A percentile compares a stretch with the other conserved stretches of the same genome.
phyloP scores from a whole-genome alignment of 2,113 vertebrate species.

The Ptilorrhoa leucosticta region DNA sequence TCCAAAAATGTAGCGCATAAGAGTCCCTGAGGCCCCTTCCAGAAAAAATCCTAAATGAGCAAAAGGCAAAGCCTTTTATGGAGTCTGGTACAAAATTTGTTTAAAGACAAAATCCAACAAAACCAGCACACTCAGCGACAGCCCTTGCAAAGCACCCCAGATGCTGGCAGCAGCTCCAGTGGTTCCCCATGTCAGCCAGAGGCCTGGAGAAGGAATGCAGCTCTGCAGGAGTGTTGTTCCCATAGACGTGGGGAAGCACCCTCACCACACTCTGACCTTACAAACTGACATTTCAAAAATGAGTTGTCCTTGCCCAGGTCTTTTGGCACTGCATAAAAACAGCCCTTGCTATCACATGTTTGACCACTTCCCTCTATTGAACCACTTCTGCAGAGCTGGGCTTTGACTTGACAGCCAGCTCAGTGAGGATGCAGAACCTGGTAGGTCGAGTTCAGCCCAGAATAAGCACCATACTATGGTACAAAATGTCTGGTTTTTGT shows the following conservation, averaged over 20 bases:
- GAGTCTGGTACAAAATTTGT: not conserved
- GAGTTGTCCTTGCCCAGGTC: not conserved
- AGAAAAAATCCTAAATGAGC: not conserved
- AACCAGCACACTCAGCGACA: not conserved
- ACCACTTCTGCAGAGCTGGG: not conserved
- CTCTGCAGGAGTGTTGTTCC: not conserved
- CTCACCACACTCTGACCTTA: not conserved
- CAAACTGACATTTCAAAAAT: not conserved
- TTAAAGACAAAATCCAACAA: not conserved
- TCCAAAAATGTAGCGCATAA: not conserved
- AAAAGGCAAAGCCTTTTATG: not conserved
- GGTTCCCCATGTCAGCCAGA: rapidly evolving
- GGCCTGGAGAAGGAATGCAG: not conserved
- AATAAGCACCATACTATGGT: not conserved
- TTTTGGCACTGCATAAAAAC: not conserved
- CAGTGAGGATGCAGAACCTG: not conserved
- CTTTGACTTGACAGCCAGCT: not conserved
- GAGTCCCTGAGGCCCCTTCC: not conserved
- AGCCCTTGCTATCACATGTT: not conserved
- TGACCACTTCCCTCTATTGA: not conserved
- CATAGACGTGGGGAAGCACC: rapidly evolving
- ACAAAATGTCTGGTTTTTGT: not conserved
- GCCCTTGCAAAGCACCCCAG: not conserved
- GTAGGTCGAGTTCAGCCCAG: not conserved
- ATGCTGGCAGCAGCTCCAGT: not conserved